Percentiles rank a stretch among this genome's conserved stretches.
These are phyloP conservation scores for Agrotis ipsilon DNA, from an alignment of 2,888 invertebrate species.

Conservation along the genomic window DNA sequence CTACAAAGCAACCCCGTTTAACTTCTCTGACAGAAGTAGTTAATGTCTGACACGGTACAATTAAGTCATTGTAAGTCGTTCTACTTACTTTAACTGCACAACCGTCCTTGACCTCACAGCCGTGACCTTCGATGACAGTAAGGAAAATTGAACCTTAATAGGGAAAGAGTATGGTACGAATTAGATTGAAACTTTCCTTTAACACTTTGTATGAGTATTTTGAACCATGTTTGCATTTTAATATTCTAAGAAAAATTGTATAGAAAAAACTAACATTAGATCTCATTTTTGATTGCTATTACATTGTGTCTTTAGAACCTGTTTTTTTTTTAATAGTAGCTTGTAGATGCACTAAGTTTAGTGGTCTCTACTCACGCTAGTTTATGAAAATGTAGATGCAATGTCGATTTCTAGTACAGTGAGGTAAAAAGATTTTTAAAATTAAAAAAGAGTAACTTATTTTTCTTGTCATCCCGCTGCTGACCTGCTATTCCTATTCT, in stretches of 20 bases:
- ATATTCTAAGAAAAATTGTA: slow-evolving; percentile 39
- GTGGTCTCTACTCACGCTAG: slow-evolving; percentile 23
- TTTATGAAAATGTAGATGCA: neutral
- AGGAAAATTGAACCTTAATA: slow-evolving; percentile 7
- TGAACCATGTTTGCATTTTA: slow-evolving; percentile 45
- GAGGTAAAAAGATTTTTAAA: neutral
- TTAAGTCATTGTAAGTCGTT: slow-evolving; percentile 33
- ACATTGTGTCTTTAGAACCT: slow-evolving; percentile 23
- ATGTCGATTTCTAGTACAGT: neutral
- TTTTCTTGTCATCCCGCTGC: no score
- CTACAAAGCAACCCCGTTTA: slow-evolving; percentile 15
- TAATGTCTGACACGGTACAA: slow-evolving; percentile 37
- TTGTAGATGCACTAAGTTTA: neutral
- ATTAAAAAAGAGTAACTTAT: no score
- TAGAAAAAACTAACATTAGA: slow-evolving; percentile 31
- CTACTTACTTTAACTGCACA: slow-evolving; percentile 42
- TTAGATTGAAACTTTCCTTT: neutral
- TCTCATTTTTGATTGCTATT: slow-evolving; percentile 32
- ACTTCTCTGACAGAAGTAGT: slow-evolving; percentile 22
- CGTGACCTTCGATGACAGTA: slow-evolving; percentile 13
- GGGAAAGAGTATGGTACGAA: neutral
- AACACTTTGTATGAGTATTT: slow-evolving; percentile 24
- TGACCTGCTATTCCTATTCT: no score
- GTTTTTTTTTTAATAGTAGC: neutral
- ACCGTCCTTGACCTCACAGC: slow-evolving; percentile 51